A percentile compares a stretch with the other conserved stretches of the same genome.
Conservation (phyloP, 2,797 vertebrate species). For the Oreochromis grahami region DNA sequence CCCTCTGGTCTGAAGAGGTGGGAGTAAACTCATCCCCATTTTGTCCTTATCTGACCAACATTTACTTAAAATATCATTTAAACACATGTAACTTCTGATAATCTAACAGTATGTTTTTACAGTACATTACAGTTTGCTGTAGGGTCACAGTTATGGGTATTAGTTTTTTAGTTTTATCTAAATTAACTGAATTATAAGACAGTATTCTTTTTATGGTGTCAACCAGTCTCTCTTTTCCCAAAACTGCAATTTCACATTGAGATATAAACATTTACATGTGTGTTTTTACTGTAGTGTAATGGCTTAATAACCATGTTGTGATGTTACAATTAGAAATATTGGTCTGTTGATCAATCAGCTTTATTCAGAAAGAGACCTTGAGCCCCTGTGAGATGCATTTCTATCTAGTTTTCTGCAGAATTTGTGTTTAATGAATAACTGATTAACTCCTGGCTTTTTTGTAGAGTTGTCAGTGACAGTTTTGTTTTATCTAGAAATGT, state of each 20-base stretch:
- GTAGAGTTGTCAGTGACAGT: not conserved
- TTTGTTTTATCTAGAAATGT: not conserved
- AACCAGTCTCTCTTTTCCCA: not conserved
- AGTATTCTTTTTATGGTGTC: not conserved
- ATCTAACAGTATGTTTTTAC: not conserved
- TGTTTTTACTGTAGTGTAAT: not conserved
- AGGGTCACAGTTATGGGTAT: not conserved
- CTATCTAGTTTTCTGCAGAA: not conserved
- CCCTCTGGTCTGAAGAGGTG: slow-evolving; percentile 74
- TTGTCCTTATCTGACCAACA: not conserved
- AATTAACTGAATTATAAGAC: not conserved
- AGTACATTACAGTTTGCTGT: not conserved
- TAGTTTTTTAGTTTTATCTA: not conserved
- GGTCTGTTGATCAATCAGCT: not conserved
- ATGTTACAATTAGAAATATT: not conserved
- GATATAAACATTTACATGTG: not conserved
- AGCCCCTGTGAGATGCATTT: not conserved
- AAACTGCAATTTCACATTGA: not conserved
- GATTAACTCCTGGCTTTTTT: not conserved
- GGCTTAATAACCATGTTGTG: not conserved
- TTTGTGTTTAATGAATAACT: not conserved
- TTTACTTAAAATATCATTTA: not conserved
- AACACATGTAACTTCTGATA: not conserved
- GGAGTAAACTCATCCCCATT: not conserved
- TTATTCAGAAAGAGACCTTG: not conserved